Conservation (phyloP, 2,888 invertebrate species). For the Drosophila paramelanica region DNA sequence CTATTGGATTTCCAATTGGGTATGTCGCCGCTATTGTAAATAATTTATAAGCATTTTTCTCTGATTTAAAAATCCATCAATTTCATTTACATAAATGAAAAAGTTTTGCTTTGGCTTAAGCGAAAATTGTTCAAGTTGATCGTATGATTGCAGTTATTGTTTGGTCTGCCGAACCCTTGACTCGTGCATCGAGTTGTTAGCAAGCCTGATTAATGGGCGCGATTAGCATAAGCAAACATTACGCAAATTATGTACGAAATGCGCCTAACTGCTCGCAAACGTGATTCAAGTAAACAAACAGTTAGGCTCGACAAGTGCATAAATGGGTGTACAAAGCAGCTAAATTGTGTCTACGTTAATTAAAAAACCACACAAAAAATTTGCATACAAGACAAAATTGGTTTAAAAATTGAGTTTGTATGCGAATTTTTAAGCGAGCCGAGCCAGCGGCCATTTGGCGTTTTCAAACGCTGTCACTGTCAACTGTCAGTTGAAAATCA, state of each 20-base stretch:
- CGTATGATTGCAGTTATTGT: constrained; percentile 25
- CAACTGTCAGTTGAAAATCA: constrained; percentile 67
- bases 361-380: constrained; percentile 67
- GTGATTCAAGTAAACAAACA: constrained; percentile 54
- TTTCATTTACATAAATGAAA: constrained; percentile 39
- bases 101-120: neutral
- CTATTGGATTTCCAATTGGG: constrained; percentile 42
- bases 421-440: constrained; percentile 57
- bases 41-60: constrained; percentile 39
- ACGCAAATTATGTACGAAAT: constrained; percentile 62
- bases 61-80: constrained; percentile 65
- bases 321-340: constrained; percentile 23
- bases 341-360: constrained; percentile 67
- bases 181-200: constrained; percentile 51
- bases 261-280: constrained; percentile 41
- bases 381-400: constrained; percentile 77
- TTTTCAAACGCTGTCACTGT: constrained; percentile 70
- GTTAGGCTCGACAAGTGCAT: constrained; percentile 46
- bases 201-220: constrained; percentile 72
- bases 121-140: neutral
- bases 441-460: constrained; percentile 55
- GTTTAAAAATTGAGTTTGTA: constrained; percentile 65
- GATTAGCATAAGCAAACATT: constrained; percentile 79
- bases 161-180: constrained; percentile 32
- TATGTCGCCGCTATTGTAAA: neutral